phyloP scores from a whole-genome alignment of 2,113 vertebrate species.

The Thymallus thymallus region DNA sequence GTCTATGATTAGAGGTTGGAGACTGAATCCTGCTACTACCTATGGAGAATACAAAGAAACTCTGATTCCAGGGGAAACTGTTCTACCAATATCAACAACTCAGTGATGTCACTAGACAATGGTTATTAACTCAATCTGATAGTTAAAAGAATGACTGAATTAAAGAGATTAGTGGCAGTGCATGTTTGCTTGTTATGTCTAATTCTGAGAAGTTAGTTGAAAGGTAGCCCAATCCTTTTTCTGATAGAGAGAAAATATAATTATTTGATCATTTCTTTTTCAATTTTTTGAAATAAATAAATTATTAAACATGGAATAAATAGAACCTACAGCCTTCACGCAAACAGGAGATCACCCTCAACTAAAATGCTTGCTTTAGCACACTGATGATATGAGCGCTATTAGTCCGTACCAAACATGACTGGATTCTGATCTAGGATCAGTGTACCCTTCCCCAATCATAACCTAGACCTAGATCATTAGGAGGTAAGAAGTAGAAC shows the following conservation, averaged over 20 bases:
- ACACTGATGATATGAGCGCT: slow-evolving; percentile 35
- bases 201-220: slow-evolving; percentile 51
- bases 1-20: slow-evolving; percentile 95
- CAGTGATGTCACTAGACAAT: neutral
- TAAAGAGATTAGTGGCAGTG: slow-evolving; percentile 55
- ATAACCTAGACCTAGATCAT: neutral
- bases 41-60: slow-evolving; percentile 44
- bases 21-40: slow-evolving; percentile 84
- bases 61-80: slow-evolving; percentile 35
- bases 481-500: slow-evolving; percentile 18
- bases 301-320: slow-evolving; percentile 83
- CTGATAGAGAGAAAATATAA: slow-evolving; percentile 70
- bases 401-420: slow-evolving; percentile 36
- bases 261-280: slow-evolving; percentile 42
- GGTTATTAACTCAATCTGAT: slow-evolving; percentile 34
- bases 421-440: slow-evolving; percentile 29
- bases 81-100: slow-evolving; percentile 13
- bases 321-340: slow-evolving; percentile 71
- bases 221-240: slow-evolving; percentile 70
- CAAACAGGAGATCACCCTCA: slow-evolving; percentile 51
- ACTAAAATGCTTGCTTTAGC: slow-evolving; percentile 46
- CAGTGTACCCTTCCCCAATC: neutral
- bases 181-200: slow-evolving; percentile 34
- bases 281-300: slow-evolving; percentile 76
- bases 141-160: slow-evolving; percentile 7